These are phyloP conservation scores for Microchirus variegatus DNA, from an alignment of 2,797 vertebrate genomes.

Conservation along the genomic window DNA sequence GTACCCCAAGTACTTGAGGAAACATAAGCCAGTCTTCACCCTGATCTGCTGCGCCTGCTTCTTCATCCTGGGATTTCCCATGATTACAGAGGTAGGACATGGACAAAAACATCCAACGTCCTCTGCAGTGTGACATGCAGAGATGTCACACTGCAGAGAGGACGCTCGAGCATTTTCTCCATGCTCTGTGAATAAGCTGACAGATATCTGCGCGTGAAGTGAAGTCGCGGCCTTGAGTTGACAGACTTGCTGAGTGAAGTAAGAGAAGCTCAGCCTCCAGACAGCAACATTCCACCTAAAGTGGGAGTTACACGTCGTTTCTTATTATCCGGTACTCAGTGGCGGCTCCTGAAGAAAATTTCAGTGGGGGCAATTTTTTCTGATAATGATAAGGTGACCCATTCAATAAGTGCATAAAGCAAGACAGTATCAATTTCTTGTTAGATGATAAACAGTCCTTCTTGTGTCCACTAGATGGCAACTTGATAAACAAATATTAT, in stretches of 20 bases:
- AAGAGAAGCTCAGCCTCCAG: constrained; percentile 29
- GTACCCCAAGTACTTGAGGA: constrained; percentile 94
- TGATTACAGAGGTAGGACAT: constrained; percentile 93
- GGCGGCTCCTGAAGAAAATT: no score
- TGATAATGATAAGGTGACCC: no score
- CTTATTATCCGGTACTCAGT: constrained; percentile 13
- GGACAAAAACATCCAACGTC: neutral
- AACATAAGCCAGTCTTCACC: constrained; percentile 93
- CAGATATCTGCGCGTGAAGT: constrained; percentile 35
- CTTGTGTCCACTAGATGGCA: no score
- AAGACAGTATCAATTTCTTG: no score
- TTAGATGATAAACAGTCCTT: no score
- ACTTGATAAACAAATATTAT: no score
- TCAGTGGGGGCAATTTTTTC: no score
- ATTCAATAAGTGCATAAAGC: no score
- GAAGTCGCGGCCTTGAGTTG: constrained; percentile 22
- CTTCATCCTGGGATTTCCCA: constrained; percentile 98
- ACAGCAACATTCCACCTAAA: constrained; percentile 18
- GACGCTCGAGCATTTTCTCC: neutral
- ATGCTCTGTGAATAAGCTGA: constrained; percentile 17
- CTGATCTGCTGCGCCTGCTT: constrained; percentile 90
- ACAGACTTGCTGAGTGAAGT: constrained; percentile 22
- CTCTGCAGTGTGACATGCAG: neutral
- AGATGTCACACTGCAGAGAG: neutral
- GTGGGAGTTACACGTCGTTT: constrained; percentile 18